phyloP scores from a whole-genome alignment of 1,140 invertebrate species.

The Tetragnatha versicolor region DNA sequence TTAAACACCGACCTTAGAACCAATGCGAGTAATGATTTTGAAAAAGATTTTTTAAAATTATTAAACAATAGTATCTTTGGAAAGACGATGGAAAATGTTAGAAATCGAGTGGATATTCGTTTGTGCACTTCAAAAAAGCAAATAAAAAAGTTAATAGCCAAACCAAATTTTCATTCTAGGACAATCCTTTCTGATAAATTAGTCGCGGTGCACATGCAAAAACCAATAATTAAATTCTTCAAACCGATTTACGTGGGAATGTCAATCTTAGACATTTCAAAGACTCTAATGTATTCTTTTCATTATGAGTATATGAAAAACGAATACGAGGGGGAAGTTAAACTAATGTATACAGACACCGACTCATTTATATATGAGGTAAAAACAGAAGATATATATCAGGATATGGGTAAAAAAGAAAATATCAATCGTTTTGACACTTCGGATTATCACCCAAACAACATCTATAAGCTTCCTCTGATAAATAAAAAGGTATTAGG shows the following conservation, averaged over 20 bases:
- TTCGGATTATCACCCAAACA: no score
- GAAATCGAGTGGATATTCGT: neutral
- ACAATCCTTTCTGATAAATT: neutral
- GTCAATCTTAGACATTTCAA: neutral
- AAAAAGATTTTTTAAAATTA: conserved; percentile 28
- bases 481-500: no score
- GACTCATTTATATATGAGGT: no score
- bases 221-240: no score
- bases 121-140: neutral
- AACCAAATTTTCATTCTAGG: neutral
- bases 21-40: neutral
- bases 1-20: neutral
- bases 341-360: neutral
- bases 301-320: neutral
- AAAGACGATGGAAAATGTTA: conserved; percentile 21
- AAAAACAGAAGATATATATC: no score
- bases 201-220: neutral
- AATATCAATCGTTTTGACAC: no score
- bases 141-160: neutral
- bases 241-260: neutral
- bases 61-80: conserved; percentile 8
- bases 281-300: neutral
- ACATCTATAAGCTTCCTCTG: no score
- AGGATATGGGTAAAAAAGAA: no score
- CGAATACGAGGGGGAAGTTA: neutral